These are phyloP conservation scores for Xiphophorus maculatus DNA, from an alignment of 2,113 vertebrate genomes.

Conservation along the genomic window DNA sequence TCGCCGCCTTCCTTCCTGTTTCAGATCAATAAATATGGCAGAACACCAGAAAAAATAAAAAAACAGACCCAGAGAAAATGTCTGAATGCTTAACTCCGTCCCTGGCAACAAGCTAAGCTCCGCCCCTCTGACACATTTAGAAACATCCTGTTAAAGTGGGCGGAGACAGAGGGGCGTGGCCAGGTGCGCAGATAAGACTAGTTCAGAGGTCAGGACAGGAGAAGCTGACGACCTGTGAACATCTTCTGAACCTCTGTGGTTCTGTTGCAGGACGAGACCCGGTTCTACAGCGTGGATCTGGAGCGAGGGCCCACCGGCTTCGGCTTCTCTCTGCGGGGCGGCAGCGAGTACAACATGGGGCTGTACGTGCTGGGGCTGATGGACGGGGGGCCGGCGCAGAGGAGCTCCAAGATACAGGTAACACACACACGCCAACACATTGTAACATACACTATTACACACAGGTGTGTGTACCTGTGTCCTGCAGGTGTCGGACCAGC, in stretches of 20 bases:
- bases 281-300: slow-evolving; percentile 82
- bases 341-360: slow-evolving; percentile 83
- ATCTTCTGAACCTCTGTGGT: not conserved
- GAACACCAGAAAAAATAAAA: too few species aligned
- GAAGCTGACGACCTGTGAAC: too few species aligned
- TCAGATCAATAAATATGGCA: too few species aligned
- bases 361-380: slow-evolving; percentile 84
- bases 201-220: too few species aligned
- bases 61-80: too few species aligned
- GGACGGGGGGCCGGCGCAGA: slow-evolving; percentile 85
- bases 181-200: accelerated
- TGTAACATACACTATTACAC: too few species aligned
- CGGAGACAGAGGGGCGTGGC: too few species aligned
- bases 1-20: too few species aligned
- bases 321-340: slow-evolving; percentile 85
- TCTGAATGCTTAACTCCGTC: too few species aligned
- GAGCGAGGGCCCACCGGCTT: slow-evolving; percentile 82
- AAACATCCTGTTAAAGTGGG: too few species aligned
- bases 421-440: not conserved
- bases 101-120: too few species aligned
- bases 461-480: slow-evolving; percentile 2
- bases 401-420: slow-evolving; percentile 85
- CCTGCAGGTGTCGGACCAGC: slow-evolving; percentile 83
- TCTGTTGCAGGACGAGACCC: slow-evolving; percentile 53
- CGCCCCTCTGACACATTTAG: too few species aligned